These are phyloP conservation scores for Brachypteracias leptosomus DNA, from an alignment of 2,113 vertebrate species.

Conservation along the genomic window DNA sequence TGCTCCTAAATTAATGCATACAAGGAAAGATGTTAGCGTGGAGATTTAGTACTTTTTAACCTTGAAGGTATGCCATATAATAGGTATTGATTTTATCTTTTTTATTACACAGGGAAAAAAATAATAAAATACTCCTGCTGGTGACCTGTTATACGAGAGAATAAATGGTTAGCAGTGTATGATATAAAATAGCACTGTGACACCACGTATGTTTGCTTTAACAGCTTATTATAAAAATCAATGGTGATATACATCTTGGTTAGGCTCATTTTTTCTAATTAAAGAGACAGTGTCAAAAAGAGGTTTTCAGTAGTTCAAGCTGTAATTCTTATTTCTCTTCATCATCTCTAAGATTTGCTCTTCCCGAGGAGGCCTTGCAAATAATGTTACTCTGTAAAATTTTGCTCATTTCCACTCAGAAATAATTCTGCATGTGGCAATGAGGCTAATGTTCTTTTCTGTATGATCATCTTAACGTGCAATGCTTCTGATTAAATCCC, in stretches of 20 bases:
- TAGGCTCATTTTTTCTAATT: slow-evolving; percentile 64
- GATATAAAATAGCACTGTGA: slow-evolving; percentile 53
- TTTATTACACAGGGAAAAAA: slow-evolving; percentile 59
- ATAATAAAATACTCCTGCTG: slow-evolving; percentile 50
- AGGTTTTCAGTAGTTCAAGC: slow-evolving; percentile 23
- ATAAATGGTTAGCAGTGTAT: slow-evolving; percentile 54
- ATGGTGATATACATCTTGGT: slow-evolving; percentile 59
- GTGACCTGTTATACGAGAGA: slow-evolving; percentile 38
- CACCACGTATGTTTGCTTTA: slow-evolving; percentile 66
- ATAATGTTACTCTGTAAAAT: background rate
- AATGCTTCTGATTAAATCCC: background rate
- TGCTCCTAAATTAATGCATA: slow-evolving; percentile 45
- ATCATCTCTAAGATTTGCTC: slow-evolving; percentile 26
- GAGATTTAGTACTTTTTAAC: slow-evolving; percentile 69
- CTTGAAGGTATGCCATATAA: slow-evolving; percentile 65
- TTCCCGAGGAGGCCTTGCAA: slow-evolving; percentile 10
- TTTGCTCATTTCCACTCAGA: slow-evolving; percentile 23
- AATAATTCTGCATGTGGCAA: slow-evolving; percentile 7
- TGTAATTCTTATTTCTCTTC: slow-evolving; percentile 42
- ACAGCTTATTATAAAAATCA: slow-evolving; percentile 71
- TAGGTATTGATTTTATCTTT: slow-evolving; percentile 68
- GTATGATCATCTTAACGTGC: background rate
- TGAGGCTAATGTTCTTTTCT: slow-evolving; percentile 33
- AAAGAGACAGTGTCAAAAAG: slow-evolving; percentile 60
- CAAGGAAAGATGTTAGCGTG: slow-evolving; percentile 44